Evolutionary conservation across 2,113 vertebrate species (phyloP).

Genomic region (Tachysurus vachellii): DNA sequence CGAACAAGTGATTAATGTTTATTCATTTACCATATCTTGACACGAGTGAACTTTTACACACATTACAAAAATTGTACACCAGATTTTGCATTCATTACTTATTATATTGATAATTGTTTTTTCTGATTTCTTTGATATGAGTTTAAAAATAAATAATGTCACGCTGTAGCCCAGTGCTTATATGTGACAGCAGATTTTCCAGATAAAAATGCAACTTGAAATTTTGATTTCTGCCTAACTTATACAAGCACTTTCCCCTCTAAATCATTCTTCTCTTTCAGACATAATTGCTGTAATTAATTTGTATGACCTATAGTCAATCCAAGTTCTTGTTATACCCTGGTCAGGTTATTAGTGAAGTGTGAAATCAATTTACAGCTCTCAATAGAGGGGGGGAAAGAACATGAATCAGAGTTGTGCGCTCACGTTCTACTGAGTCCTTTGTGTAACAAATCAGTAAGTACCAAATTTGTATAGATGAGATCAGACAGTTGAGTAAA

Average conservation of each 20-base stretch:
- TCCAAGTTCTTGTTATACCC: conserved; percentile 58
- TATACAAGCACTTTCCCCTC: conserved; percentile 37
- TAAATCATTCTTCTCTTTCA: conserved; percentile 48
- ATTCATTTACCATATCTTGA: conserved; percentile 7
- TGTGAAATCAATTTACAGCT: conserved; percentile 65
- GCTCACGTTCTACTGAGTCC: neutral
- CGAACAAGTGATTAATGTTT: neutral
- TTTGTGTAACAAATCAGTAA: conserved; percentile 32
- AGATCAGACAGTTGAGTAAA: conserved; percentile 11
- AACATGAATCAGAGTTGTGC: conserved; percentile 46
- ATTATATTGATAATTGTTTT: neutral
- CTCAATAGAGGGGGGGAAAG: conserved; percentile 49
- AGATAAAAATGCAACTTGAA: conserved; percentile 25
- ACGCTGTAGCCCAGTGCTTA: neutral
- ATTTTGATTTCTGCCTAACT: conserved; percentile 21
- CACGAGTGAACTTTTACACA: neutral
- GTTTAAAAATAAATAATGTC: neutral
- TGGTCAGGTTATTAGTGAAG: conserved; percentile 63
- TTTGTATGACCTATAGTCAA: conserved; percentile 63
- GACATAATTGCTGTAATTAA: conserved; percentile 64
- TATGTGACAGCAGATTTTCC: neutral
- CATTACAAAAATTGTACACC: neutral
- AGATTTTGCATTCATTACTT: neutral
- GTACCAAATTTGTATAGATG: conserved; percentile 12
- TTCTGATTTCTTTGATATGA: neutral